Percentiles rank a stretch among this genome's conserved stretches.
Conservation (phyloP, 2,888 invertebrate genomes). For the Sphaerophoria taeniata region DNA sequence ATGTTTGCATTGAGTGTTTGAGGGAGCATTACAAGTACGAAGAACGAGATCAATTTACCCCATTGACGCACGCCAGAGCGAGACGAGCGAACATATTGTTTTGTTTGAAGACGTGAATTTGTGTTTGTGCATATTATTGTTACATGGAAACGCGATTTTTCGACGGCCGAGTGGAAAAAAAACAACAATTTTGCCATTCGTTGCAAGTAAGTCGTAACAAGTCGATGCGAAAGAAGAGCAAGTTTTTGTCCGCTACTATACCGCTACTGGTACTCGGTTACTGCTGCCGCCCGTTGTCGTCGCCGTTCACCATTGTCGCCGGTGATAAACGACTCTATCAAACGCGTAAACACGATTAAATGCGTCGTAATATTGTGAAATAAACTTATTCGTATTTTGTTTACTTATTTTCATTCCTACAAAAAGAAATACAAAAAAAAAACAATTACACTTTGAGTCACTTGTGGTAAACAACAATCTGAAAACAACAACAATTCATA, state of each 20-base stretch:
- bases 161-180: conserved; percentile 30
- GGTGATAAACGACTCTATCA: conserved; percentile 46
- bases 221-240: conserved; percentile 28
- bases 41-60: conserved; percentile 25
- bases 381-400: conserved; percentile 66
- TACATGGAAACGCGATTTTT: conserved; percentile 58
- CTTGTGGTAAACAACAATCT: conserved; percentile 60
- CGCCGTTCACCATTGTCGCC: neutral
- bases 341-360: conserved; percentile 72
- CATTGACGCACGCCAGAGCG: conserved; percentile 29
- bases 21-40: conserved; percentile 31
- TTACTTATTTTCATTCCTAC: neutral
- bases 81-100: conserved; percentile 40
- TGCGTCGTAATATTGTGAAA: conserved; percentile 74
- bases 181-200: conserved; percentile 35
- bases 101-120: conserved; percentile 57
- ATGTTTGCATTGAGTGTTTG: conserved; percentile 71
- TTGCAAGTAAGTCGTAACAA: conserved; percentile 22
- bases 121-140: conserved; percentile 64
- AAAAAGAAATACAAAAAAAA: neutral
- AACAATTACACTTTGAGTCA: neutral
- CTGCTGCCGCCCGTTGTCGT: neutral
- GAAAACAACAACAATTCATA: neutral
- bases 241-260: neutral
- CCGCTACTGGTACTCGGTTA: conserved; percentile 13